Base-by-base conservation (phyloP, 2,888 invertebrate species). In the Mythimna ferrago region DNA sequence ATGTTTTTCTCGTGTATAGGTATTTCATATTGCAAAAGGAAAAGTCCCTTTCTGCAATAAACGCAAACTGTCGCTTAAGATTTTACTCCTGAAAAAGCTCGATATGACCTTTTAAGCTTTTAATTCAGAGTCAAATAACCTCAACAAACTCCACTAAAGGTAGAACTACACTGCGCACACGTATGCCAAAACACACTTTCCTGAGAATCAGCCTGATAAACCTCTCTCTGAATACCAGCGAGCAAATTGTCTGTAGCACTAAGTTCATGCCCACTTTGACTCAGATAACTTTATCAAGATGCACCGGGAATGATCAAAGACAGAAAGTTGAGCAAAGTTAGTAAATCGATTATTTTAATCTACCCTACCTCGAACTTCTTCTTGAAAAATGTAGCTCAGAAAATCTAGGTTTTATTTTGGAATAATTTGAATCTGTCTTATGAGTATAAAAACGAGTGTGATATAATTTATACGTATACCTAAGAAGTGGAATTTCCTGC, bases 341-440 rank as follows among this genome's bases (percentile, higher is more conserved):
- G 64, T 71, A 66, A 78, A 79, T 78, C 71, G 72, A 78, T 83
- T 83, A 83, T 83, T 83, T 75, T 83, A 85, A 81, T 85, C 78
- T 76, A 41, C 60, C 61, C 61, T 54, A 48, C 53, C 68, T 57
- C 48, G 9, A 62, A 64, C 14, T 71, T 75, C 32, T 67, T 61
- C 61, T 48, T 56, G 7, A 68, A 74, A 66, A 76, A 60, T 66
- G 16, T 60, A 32, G 51, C 16, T 67, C 3, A 6, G 16, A 35
- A 63, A 57, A 60, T 32, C n/a, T 66, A 53, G 26, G 14, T 26
- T 73, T 32, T 19, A 0, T 60, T 72, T 35, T n/a, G 0, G 2
- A 44, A 14, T 78, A 4, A 11, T 44, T 11, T 44, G 16, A 0
- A 6, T 48, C 6, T 6, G 16, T 48, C 6, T 16, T 48, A 6